Evolutionary conservation across 2,797 vertebrate genomes (phyloP).

Genomic region (Muraenolepis orangiensis): DNA sequence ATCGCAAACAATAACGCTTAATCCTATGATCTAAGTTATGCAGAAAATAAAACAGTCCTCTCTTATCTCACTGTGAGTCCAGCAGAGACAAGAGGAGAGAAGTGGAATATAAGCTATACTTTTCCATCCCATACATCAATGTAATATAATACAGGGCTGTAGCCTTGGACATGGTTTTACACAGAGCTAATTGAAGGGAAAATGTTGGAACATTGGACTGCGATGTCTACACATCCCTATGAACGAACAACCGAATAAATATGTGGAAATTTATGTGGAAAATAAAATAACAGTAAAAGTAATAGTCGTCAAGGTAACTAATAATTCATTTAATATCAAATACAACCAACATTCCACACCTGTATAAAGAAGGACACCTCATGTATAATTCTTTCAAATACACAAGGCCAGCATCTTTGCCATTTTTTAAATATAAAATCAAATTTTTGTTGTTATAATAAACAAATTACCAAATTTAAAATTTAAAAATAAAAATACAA

Average conservation of each 20-base stretch:
- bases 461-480: too few relatives aligned
- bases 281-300: too few relatives aligned
- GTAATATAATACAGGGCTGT: constrained; percentile 27
- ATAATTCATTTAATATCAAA: too few relatives aligned
- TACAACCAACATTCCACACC: too few relatives aligned
- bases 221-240: too few relatives aligned
- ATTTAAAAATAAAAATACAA: not conserved
- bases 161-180: constrained; percentile 25
- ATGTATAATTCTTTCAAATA: not conserved
- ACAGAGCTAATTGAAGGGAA: too few relatives aligned
- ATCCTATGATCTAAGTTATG: not conserved
- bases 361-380: too few relatives aligned
- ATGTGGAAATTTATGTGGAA: too few relatives aligned
- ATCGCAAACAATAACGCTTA: not conserved
- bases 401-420: not conserved
- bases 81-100: not conserved
- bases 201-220: too few relatives aligned
- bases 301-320: too few relatives aligned
- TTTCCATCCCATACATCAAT: not conserved
- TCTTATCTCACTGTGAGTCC: too few relatives aligned
- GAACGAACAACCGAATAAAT: too few relatives aligned
- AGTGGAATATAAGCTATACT: constrained; percentile 10
- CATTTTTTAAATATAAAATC: not conserved
- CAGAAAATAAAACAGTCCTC: not conserved
- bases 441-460: not conserved